Percentiles rank a stretch among this genome's conserved stretches.
Evolutionary conservation across 2,888 invertebrate species (phyloP).

Genomic region (Nephrotoma flavescens): DNA sequence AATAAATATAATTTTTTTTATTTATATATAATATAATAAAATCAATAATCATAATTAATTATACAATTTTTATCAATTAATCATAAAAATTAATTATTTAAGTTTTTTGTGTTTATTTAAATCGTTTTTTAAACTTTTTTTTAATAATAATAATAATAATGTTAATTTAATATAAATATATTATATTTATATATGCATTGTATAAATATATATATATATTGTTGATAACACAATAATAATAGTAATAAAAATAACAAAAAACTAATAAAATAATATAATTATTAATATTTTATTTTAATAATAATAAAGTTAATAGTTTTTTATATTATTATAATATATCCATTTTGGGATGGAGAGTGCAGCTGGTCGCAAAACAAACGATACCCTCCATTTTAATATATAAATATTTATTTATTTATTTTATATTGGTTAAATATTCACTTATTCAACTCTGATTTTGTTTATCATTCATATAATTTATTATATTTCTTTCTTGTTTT

Average conservation of each 20-base stretch:
- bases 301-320: neutral
- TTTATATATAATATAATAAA: constrained; percentile 4
- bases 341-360: neutral
- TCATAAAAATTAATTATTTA: neutral
- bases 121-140: neutral
- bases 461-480: neutral
- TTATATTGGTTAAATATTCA: neutral
- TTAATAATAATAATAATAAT: neutral
- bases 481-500: neutral
- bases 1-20: constrained; percentile 3
- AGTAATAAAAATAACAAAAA: neutral
- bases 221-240: neutral
- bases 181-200: neutral
- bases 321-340: neutral
- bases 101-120: neutral
- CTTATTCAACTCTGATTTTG: neutral
- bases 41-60: neutral
- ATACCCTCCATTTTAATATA: neutral
- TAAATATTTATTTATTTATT: neutral
- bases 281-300: neutral
- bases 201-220: neutral
- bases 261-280: neutral
- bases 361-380: neutral
- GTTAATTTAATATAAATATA: neutral
- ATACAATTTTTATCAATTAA: neutral